These are phyloP conservation scores for Catostomus latipinnis DNA, from an alignment of 2,797 vertebrate genomes.

Conservation along the genomic window DNA sequence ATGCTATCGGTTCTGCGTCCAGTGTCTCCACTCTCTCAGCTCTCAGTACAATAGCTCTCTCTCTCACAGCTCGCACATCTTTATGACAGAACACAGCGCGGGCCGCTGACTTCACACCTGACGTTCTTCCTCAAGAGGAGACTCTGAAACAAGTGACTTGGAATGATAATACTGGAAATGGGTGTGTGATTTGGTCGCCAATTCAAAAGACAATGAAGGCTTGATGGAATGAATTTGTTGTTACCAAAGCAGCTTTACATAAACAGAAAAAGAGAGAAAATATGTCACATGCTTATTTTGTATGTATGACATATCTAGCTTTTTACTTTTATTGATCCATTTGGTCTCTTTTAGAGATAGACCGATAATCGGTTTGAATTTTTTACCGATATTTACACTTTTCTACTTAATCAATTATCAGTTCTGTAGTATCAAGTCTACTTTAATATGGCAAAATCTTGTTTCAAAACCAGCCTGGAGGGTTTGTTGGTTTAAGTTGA, in stretches of 20 bases:
- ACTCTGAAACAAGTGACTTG: constrained; percentile 70
- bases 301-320: constrained; percentile 97
- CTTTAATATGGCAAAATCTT: no score
- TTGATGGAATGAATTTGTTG: constrained; percentile 91
- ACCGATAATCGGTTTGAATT: no score
- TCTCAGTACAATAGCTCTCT: constrained; percentile 96
- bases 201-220: constrained; percentile 82
- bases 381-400: no score
- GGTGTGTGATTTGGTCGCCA: constrained; percentile 76
- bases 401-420: no score
- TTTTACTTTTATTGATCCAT: constrained; percentile 81
- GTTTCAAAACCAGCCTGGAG: no score
- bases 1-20: constrained; percentile 90
- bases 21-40: constrained; percentile 94
- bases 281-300: constrained; percentile 98
- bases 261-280: constrained; percentile 71
- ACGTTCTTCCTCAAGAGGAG: constrained; percentile 66
- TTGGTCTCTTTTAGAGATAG: not conserved
- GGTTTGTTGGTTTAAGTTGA: no score
- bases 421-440: no score
- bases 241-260: constrained; percentile 98
- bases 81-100: constrained; percentile 89
- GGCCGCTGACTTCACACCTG: constrained; percentile 63
- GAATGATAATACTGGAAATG: constrained; percentile 26
- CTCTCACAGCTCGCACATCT: constrained; percentile 97